Base-by-base conservation (phyloP, 2,888 invertebrate species). In the Campaea margaritaria region DNA sequence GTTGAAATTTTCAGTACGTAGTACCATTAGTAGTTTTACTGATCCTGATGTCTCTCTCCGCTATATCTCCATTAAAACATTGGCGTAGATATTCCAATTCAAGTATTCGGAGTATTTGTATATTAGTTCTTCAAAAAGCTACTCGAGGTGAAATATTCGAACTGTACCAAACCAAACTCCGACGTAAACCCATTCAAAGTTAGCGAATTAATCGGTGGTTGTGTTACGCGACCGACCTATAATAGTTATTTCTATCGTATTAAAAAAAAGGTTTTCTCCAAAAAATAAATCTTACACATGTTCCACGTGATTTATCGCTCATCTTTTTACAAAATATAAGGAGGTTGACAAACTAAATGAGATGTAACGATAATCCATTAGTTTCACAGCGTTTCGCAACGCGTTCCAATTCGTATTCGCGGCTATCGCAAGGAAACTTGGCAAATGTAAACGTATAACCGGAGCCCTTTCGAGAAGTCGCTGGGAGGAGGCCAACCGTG, bases 361-460 rank as follows among this genome's bases (percentile, higher is more conserved):
- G 53, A 49, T 41, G 47, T 54, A 44, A 38, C 42, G 51, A 58
- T n/a, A 38, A 38, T 39, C 48, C 53, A 54, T 59, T 54, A 59
- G 48, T 54, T 54, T 3, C 21, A 21, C 41, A 12, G 36, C 43
- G 28, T 58, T 58, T 58, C 57, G 43, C 43, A 62, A 57, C 57
- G 42, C 51, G 60, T 38, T 44, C 55, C 52, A 60, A 49, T 58
- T 65, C 47, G 52, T 42, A 12, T 53, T 36, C 15, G 16, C 21
- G 31, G n/a, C 16, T 43, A 52, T 36, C 41, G 44, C 39, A 54
- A 44, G 55, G 58, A 58, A 65, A 58, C 62, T 66, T 65, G 66
- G 68, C 66, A 64, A 62, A 53, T 58, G 64, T 60, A 64, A 61
- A 50, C 56, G 64, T 60, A 58, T 57, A n/a, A 39, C 57, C 58